Evolutionary conservation across 2,113 vertebrate genomes (phyloP).

Genomic region (Coracopsis vasa): DNA sequence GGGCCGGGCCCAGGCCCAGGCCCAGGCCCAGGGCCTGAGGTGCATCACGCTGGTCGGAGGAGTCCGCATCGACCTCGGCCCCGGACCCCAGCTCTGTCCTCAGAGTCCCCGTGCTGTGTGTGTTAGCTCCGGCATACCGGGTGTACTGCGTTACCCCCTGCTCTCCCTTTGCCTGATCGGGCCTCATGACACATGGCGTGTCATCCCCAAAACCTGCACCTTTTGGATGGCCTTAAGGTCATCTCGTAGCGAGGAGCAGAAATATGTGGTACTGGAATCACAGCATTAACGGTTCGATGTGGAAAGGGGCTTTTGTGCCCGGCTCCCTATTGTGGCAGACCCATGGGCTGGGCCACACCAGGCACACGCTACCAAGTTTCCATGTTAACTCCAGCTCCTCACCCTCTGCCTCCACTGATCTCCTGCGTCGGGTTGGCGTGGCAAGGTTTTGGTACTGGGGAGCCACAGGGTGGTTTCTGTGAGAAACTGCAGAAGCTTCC

Average conservation of each 20-base stretch:
- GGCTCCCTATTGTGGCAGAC: no score
- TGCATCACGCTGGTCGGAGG: no score
- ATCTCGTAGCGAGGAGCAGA: accelerated
- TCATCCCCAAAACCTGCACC: not conserved
- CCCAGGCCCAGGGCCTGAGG: accelerated
- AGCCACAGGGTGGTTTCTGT: not conserved
- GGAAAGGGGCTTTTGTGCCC: not conserved
- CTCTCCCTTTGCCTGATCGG: not conserved
- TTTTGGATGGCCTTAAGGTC: not conserved
- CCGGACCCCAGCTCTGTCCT: no score
- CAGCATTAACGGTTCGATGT: no score
- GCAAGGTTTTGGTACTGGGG: not conserved
- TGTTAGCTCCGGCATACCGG: accelerated
- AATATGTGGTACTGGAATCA: no score
- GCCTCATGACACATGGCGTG: accelerated
- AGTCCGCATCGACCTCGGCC: no score
- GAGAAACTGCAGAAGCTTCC: not conserved
- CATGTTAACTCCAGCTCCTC: not conserved
- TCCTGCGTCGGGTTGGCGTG: not conserved
- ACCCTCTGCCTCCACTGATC: accelerated
- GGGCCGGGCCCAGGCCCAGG: accelerated
- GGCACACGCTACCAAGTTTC: not conserved
- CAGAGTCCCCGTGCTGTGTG: accelerated
- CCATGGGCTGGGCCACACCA: not conserved
- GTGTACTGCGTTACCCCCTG: no score